These are phyloP conservation scores for Branchipolynoe longqiensis DNA, from an alignment of 2,888 invertebrate species.

Conservation along the genomic window DNA sequence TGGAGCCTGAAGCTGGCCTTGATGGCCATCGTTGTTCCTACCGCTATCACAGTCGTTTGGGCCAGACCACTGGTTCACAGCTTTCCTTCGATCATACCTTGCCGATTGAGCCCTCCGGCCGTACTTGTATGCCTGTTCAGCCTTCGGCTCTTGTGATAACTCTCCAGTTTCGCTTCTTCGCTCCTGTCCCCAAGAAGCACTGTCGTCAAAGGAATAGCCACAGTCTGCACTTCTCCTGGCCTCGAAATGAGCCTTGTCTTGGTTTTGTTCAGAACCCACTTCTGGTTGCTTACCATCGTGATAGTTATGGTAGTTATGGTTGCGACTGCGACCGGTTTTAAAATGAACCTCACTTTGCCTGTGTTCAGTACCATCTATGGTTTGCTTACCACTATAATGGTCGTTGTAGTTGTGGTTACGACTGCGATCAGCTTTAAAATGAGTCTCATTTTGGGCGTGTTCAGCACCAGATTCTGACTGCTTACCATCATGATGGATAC, in stretches of 20 bases:
- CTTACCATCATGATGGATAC: not conserved
- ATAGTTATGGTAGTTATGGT: not conserved
- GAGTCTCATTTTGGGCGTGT: not conserved
- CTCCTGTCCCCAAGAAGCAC: not conserved
- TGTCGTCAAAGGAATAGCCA: not conserved
- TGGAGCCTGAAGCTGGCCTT: not conserved
- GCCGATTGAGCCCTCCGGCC: not conserved
- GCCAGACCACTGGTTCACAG: not conserved
- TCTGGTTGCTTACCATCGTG: not conserved
- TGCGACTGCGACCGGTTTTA: no score
- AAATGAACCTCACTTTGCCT: no score
- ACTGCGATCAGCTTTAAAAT: not conserved
- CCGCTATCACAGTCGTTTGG: not conserved
- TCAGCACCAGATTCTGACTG: not conserved
- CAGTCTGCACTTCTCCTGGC: not conserved
- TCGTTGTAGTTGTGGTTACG: not conserved
- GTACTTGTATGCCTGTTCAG: conserved; percentile 2
- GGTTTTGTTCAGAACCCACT: not conserved
- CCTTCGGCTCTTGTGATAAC: not conserved
- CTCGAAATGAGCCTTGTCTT: not conserved
- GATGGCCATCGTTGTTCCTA: not conserved
- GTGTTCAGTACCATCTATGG: no score
- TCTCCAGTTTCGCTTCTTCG: no score
- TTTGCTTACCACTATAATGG: not conserved
- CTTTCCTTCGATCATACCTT: not conserved